Evolutionary conservation across 2,888 invertebrate genomes (phyloP).

Genomic region (Caradrina kadenii): DNA sequence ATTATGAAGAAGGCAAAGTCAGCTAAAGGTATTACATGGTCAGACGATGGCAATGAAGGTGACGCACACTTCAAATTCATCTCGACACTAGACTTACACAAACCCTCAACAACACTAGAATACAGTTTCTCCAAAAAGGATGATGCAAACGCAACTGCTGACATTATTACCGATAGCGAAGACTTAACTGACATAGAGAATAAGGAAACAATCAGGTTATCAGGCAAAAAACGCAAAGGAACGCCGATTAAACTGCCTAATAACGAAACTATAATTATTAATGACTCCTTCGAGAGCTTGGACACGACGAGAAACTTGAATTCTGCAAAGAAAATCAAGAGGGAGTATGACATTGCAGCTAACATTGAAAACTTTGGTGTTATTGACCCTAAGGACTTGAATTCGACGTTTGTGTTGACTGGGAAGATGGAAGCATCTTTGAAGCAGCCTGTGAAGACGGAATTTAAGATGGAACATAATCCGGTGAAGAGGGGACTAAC

Average conservation of each 20-base stretch:
- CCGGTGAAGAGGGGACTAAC: conserved; percentile 76
- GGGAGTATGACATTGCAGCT: conserved; percentile 66
- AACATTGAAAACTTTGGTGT: conserved; percentile 76
- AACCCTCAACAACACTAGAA: conserved; percentile 73
- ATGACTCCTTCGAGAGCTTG: conserved; percentile 83
- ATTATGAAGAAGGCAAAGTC: conserved; percentile 91
- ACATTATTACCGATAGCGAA: conserved; percentile 81
- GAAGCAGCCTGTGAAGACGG: conserved; percentile 71
- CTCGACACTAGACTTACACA: conserved; percentile 77
- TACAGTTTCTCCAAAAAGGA: conserved; percentile 63
- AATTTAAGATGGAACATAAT: conserved; percentile 61
- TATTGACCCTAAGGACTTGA: conserved; percentile 82
- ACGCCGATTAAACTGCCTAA: conserved; percentile 83
- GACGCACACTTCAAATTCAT: conserved; percentile 81
- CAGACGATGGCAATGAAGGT: conserved; percentile 81
- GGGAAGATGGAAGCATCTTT: conserved; percentile 75
- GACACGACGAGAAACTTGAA: conserved; percentile 77
- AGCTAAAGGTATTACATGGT: conserved; percentile 91
- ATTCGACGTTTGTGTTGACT: conserved; percentile 86
- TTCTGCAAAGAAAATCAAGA: conserved; percentile 83
- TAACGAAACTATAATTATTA: conserved; percentile 85
- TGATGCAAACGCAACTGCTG: conserved; percentile 69
- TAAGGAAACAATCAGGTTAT: conserved; percentile 67
- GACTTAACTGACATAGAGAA: conserved; percentile 81
- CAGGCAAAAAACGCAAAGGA: conserved; percentile 81